Evolutionary conservation across 1,140 invertebrate species (phyloP).

Genomic region (Drosophila pallidifrons): DNA sequence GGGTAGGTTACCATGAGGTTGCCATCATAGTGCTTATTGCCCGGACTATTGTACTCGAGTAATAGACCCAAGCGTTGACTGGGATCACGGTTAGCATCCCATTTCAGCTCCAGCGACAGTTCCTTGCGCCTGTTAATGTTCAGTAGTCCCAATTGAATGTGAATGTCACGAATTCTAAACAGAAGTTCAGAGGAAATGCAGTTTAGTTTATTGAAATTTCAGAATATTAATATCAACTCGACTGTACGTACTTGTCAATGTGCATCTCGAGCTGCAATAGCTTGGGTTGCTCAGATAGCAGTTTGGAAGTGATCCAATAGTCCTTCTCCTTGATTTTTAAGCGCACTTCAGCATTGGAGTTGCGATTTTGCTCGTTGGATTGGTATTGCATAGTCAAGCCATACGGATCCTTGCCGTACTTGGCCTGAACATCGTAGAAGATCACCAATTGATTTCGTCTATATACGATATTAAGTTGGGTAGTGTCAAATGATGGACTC

Average conservation of each 20-base stretch:
- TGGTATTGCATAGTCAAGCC: conserved; percentile 70
- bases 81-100: conserved; percentile 93
- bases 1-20: conserved; percentile 90
- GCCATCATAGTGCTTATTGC: conserved; percentile 87
- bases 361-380: conserved; percentile 84
- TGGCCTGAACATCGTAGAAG: conserved; percentile 69
- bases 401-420: conserved; percentile 80
- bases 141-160: conserved; percentile 87
- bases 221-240: conserved; percentile 77
- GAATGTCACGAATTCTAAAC: conserved; percentile 90
- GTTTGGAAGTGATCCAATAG: conserved; percentile 86
- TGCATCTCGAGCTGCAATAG: conserved; percentile 87
- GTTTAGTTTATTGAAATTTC: not conserved
- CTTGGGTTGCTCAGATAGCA: conserved; percentile 69
- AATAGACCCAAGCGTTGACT: conserved; percentile 86
- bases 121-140: conserved; percentile 87
- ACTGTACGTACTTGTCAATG: conserved; percentile 89
- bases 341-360: conserved; percentile 87
- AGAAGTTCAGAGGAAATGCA: not conserved
- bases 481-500: conserved; percentile 89
- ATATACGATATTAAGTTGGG: conserved; percentile 87
- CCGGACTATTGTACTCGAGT: conserved; percentile 80
- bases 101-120: conserved; percentile 90
- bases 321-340: conserved; percentile 88
- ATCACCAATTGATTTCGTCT: conserved; percentile 85